Evolutionary conservation across 2,113 vertebrate species (phyloP), one percentile per base, ranked within the genome.

Genomic region (Procavia capensis): DNA sequence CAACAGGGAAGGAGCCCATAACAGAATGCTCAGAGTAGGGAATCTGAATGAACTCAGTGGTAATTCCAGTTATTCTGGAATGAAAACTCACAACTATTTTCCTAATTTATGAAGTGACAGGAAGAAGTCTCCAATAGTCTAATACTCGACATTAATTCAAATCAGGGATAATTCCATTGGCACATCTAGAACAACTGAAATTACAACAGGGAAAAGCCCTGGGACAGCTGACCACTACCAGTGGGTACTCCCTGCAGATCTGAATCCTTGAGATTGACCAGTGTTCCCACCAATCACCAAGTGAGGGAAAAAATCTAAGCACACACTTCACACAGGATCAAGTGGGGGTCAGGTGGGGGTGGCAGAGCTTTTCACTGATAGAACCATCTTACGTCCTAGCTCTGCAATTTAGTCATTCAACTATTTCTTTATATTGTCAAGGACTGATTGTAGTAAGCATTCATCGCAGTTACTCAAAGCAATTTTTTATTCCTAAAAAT

Each of bases 401-500:
- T 19, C 34, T 84, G 17, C 16, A 20, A 47, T 34, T 57, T 39
- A 16, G 20, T 47, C 80, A n/a, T 34, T 3, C 72, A 86, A n/a
- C 10, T 9, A 17, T 57, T 80, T 64, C 47, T 75, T 70, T 64
- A 27, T 17, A 22, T 3, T 45, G 72, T 31, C 29, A 45, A 9
- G 92, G 41, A 74, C 36, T 88, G 57, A n/a, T n/a, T n/a, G 70
- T 87, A 74, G 54, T 79, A 89, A 70, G 50, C 54, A 91, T 22
- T 72, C 36, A 76, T 66, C 63, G 45, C 84, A 90, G 94, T 91
- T 95, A 97, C 39, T 43, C 79, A 92, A 87, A 87, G 81, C 72
- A 93, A 20, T 29, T 31, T 93, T 61, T 66, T 79, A 43, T 91
- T 57, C 57, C 45, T 74, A 79, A 91, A 84, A 92, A n/a, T 87